Evolutionary conservation across 2,888 invertebrate genomes (phyloP), one percentile per base, ranked within the genome.

Genomic region (Troides helena): DNA sequence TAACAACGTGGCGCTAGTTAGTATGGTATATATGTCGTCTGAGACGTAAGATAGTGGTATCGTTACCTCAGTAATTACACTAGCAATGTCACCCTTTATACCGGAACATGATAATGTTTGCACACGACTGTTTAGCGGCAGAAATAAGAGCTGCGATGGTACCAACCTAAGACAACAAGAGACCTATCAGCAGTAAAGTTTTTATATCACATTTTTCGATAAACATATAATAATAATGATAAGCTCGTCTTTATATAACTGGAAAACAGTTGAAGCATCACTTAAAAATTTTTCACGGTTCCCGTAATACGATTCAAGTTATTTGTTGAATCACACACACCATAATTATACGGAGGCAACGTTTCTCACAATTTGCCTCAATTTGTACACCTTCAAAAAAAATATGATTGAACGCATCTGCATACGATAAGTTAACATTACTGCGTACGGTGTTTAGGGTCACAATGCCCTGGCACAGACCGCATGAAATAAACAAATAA

Each of bases 231-330:
- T 10, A 46, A 14, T 14, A 46, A 17, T 12, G 46, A 46, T 46
- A 46, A 10, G 46, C 7, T 46, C 12, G 46, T n/a, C 4, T 56
- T 56, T 21, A 21, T 21, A 0, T 21, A 21, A 21, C 21, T 21
- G 21, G 21, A 59, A 36, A 53, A 53, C 56, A 21, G 53, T 58
- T 58, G 30, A 64, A 43, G 53, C 63, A 63, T 50, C 36, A 82
- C 77, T 86, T 86, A 86, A 81, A 77, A 82, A 90, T 89, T 88
- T 85, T 86, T 85, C 87, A 90, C 87, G 88, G 88, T 86, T 83
- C 80, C 85, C 74, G 78, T 74, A 81, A 80, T 77, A 80, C 75
- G 72, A 79, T 83, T 84, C 85, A 83, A 85, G 82, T 86, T 85
- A 88, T 89, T 88, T 85, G 82, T 81, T 76, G 79, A 83, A 81